Evolutionary conservation across 1,140 invertebrate species (phyloP), one percentile per base, ranked within the genome.

Genomic region (Drosophila bipectinata): DNA sequence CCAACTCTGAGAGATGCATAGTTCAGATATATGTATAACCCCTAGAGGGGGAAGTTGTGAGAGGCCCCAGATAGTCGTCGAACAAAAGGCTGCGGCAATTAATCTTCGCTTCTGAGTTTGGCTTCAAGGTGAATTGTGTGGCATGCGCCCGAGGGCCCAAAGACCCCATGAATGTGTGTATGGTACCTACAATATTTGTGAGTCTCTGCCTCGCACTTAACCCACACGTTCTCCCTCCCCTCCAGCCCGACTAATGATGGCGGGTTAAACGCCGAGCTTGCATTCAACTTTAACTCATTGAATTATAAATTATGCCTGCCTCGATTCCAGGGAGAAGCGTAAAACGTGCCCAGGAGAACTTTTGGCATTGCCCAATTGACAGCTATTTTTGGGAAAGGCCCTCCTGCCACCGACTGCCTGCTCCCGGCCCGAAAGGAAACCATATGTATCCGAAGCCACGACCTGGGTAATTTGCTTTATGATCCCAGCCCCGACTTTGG

Each of bases 91-190:
- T 68, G 74, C 71, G 72, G 85, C 85, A 90, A 89, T 89, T 89
- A 89, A 89, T 89, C 85, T 89, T 89, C 85, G 81, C 83, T 87
- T 83, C 84, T 87, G 75, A 79, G 83, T 87, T 77, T 83, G 79
- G 79, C 83, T 82, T 79, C 83, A 82, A 87, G 83, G 82, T 87
- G 82, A 87, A 82, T 87, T 82, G 78, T 87, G 79, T 82, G 82
- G 82, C 82, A 81, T 87, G 83, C 78, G 82, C 83, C 75, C 79
- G 53, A 82, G 78, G 82, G 79, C 81, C 80, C 56, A 49, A 21
- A 59, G 53, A 30, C 51, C 51, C 52, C 7, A 59, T 58, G 45
- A 58, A 45, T 47, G 52, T 34, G 14, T 32, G 6, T 28, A 28
- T 28, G 26, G 26, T 28, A 28, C 26, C 26, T 28, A 28, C 26